A percentile compares a stretch with the other conserved stretches of the same genome.
These are phyloP conservation scores for Drosophila testacea DNA, from an alignment of 2,888 invertebrate species.

Conservation along the genomic window DNA sequence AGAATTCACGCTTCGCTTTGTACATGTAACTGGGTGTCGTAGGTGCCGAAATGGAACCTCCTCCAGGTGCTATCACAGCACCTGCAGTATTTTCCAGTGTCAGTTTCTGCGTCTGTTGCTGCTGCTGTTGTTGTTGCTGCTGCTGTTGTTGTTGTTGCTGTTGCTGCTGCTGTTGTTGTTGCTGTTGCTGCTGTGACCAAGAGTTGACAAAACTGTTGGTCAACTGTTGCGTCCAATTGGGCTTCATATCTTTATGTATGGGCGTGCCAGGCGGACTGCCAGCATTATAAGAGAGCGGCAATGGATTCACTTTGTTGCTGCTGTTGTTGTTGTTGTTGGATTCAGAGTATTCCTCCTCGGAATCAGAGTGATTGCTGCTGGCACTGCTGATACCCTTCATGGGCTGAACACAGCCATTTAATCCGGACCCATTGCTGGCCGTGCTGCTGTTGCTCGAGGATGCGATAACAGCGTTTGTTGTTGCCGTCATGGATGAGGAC, in stretches of 20 bases:
- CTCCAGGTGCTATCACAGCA: conserved; percentile 51
- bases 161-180: conserved; percentile 67
- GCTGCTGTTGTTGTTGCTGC: conserved; percentile 56
- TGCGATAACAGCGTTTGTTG: conserved; percentile 20
- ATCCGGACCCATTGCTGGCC: conserved; percentile 53
- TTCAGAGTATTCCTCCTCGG: conserved; percentile 90
- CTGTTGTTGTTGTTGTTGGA: conserved; percentile 14
- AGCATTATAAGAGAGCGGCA: conserved; percentile 85
- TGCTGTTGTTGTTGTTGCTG: conserved; percentile 68
- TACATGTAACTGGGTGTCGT: conserved; percentile 86
- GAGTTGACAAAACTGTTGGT: conserved; percentile 85
- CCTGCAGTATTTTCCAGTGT: conserved; percentile 67
- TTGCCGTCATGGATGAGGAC: conserved; percentile 5
- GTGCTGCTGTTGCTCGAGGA: conserved; percentile 69
- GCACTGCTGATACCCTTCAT: conserved; percentile 86
- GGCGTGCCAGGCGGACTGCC: conserved; percentile 87
- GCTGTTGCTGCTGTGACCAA: conserved; percentile 83
- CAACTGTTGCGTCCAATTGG: conserved; percentile 84
- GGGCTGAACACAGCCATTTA: conserved; percentile 77
- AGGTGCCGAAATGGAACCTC: conserved; percentile 84
- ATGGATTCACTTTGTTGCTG: conserved; percentile 34
- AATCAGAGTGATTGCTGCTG: conserved; percentile 92
- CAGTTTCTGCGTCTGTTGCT: conserved; percentile 67
- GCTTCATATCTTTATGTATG: conserved; percentile 87
- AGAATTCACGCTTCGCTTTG: conserved; percentile 89